Evolutionary conservation across 2,888 invertebrate species (phyloP), one percentile per base, ranked within the genome.

Genomic region (Dicyrtomina minuta): DNA sequence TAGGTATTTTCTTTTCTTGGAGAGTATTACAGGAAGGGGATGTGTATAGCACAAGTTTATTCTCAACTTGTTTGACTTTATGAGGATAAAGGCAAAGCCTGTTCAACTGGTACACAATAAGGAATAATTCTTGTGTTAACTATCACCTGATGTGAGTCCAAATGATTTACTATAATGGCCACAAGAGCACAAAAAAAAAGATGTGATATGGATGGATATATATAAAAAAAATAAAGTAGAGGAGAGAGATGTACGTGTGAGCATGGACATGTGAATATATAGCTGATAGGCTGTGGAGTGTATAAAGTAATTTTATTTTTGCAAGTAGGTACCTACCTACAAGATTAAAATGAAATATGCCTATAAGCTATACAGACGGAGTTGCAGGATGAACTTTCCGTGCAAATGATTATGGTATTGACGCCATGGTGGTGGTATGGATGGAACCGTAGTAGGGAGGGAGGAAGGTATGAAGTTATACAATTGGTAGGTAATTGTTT

Each of bases 61-160:
- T 61, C 24, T 61, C 27, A 44, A 46, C 24, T 61, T 61, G 61
- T 44, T 61, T 26, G 61, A 61, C 46, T 61, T 61, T 46, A 61
- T 44, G 46, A 58, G 13, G 26, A 12, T 58, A 5, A n/a, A 39
- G 41, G 3, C 20, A 33, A 17, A 43, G 60, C 27, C n/a, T 60
- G 44, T 60, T 58, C 58, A n/a, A 17, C 58, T 24, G 56, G 56
- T 58, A 58, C 33, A 58, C 27, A 26, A 24, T 55, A 55, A 55
- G 55, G 26, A 55, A 55, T 26, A 55, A 55, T 13, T 15, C 55
- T 55, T 27, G 24, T 55, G 24, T 55, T 55, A 55, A 12, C 55
- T 24, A 26, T 55, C 24, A 24, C 27, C 15, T 24, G 55, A 55
- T 55, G 22, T 55, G 59, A 41, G 59, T 20, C 22, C 39, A 10